Base-by-base conservation (phyloP, 2,888 invertebrate species). In the Papilio protenor region DNA sequence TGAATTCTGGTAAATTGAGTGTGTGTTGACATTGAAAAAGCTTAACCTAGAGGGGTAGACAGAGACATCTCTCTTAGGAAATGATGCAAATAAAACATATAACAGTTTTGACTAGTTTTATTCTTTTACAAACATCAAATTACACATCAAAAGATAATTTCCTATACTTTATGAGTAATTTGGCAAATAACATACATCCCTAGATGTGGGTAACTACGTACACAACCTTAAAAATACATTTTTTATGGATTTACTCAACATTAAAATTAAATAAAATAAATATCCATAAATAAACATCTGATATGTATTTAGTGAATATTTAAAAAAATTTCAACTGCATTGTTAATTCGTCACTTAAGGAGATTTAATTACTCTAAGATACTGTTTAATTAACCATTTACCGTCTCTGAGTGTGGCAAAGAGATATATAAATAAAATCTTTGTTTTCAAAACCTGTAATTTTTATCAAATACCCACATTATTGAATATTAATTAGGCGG, bases 51-150 rank as follows among this genome's bases (percentile, higher is more conserved):
- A 55, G 8, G n/a, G n/a, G n/a, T 55, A 55, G 18, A n/a, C 52
- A 52, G 18, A 52, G 52, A 18, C 5, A 14, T 14, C 49, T 49
- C 6, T 49, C 8, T 49, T 49, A 49, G 49, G 49, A 49, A 49
- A 14, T 49, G 49, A 49, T 40, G 1, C 40, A 40, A 40, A 40
- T 40, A 40, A 40, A 40, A 40, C 40, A 40, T 81, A 80, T 70
- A 76, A 78, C 80, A 82, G 77, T 81, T 84, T 81, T 93, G 93
- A 93, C 93, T 93, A 93, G 93, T 89, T 91, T 91, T 92, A 90
- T 91, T 91, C 77, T 80, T 82, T 84, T 82, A 89, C 85, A 91
- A 91, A 92, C 90, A 90, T 90, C 89, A 83, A 91, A 86, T 90
- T 90, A 91, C 88, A 89, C 90, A 90, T 89, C 87, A 86, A 89